Evolutionary conservation across 1,140 invertebrate species (phyloP).

Genomic region (Cydia splendana): DNA sequence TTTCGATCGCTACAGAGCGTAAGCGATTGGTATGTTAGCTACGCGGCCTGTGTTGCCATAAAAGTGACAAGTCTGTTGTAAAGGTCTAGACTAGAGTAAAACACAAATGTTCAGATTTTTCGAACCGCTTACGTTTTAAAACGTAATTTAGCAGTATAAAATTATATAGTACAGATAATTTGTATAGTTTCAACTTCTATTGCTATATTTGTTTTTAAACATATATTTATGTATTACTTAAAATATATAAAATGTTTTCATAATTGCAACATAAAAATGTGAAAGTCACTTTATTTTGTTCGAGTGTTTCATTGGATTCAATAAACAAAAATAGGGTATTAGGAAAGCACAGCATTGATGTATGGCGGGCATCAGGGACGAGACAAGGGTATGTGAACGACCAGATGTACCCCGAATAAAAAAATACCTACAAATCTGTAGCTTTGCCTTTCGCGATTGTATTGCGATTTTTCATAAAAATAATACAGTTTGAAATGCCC

Average conservation of each 20-base stretch:
- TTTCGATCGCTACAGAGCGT: too few species aligned
- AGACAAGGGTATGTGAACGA: slow-evolving; percentile 41
- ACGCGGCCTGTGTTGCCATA: too few species aligned
- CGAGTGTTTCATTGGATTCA: slow-evolving; percentile 10
- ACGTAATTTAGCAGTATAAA: too few species aligned
- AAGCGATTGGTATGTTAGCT: too few species aligned
- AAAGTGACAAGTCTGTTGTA: too few species aligned
- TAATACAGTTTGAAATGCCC: slow-evolving; percentile 8
- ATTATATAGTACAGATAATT: too few species aligned
- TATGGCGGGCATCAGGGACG: slow-evolving; percentile 28
- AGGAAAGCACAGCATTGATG: slow-evolving; percentile 24
- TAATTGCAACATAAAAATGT: neutral
- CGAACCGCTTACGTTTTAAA: too few species aligned
- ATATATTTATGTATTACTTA: too few species aligned
- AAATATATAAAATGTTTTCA: neutral
- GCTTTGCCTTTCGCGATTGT: slow-evolving; percentile 33
- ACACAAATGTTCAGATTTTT: too few species aligned
- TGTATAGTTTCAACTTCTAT: neutral
- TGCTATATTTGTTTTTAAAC: neutral
- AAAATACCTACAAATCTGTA: slow-evolving; percentile 39
- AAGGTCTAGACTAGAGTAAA: too few species aligned
- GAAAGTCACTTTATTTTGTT: slow-evolving; percentile 23
- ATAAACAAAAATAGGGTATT: slow-evolving; percentile 23
- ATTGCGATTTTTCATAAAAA: slow-evolving; percentile 34
- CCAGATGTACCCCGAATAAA: slow-evolving; percentile 41